Conservation (phyloP, 2,888 invertebrate species). For the Scaptomyza caliginosa region DNA sequence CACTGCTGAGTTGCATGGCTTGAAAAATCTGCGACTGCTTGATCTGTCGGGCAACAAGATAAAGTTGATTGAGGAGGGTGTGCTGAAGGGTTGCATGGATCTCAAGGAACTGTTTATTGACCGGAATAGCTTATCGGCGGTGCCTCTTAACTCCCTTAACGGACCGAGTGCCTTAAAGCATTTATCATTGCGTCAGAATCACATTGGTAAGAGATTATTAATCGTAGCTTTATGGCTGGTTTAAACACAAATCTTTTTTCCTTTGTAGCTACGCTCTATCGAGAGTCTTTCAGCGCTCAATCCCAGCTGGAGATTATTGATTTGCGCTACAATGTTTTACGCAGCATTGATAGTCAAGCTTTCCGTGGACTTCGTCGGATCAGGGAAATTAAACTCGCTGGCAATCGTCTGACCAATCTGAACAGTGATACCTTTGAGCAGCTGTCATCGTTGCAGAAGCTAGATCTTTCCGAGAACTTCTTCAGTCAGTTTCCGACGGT, state of each 20-base stretch:
- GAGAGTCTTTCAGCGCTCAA: constrained; percentile 89
- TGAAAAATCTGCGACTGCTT: constrained; percentile 89
- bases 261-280: constrained; percentile 87
- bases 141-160: constrained; percentile 92
- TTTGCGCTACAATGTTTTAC: constrained; percentile 91
- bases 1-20: constrained; percentile 91
- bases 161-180: constrained; percentile 90
- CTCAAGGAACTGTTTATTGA: constrained; percentile 92
- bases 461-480: constrained; percentile 95
- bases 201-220: constrained; percentile 87
- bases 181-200: constrained; percentile 90
- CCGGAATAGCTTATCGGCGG: constrained; percentile 90
- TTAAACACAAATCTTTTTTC: neutral
- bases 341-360: constrained; percentile 90
- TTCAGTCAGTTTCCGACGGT: constrained; percentile 92
- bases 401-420: constrained; percentile 91
- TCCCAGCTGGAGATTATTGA: constrained; percentile 90
- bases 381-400: constrained; percentile 89
- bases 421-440: constrained; percentile 93
- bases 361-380: constrained; percentile 89
- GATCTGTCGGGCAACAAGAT: constrained; percentile 93
- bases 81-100: constrained; percentile 92
- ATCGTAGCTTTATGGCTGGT: neutral
- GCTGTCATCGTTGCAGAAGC: constrained; percentile 89
- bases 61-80: constrained; percentile 92